phyloP scores from a whole-genome alignment of 1,140 invertebrate genomes.

The Cecropterus lyciades region DNA sequence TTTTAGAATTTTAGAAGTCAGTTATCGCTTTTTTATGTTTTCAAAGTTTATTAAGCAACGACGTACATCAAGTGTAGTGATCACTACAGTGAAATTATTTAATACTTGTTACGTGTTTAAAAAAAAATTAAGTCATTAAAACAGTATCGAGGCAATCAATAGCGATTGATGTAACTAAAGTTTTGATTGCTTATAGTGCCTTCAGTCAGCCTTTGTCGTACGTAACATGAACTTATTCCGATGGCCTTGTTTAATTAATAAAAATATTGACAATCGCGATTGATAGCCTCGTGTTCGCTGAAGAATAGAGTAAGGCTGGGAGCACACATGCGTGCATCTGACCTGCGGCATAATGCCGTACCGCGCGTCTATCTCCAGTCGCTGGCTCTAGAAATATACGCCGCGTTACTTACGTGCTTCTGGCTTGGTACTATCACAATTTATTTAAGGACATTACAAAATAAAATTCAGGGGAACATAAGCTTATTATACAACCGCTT shows the following conservation, averaged over 20 bases:
- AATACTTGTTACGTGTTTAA: constrained; percentile 22
- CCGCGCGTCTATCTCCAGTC: constrained; percentile 96
- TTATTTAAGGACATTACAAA: neutral
- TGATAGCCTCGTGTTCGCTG: neutral
- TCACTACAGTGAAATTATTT: constrained; percentile 18
- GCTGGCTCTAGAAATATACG: constrained; percentile 92
- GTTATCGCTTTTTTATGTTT: neutral
- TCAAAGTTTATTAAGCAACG: constrained; percentile 15
- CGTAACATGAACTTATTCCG: too few relatives aligned
- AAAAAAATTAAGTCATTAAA: neutral
- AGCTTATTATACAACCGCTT: neutral
- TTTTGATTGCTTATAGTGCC: too few relatives aligned
- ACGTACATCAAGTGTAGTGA: constrained; percentile 22
- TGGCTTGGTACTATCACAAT: neutral
- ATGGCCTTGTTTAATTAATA: too few relatives aligned
- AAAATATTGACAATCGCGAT: constrained; percentile 4
- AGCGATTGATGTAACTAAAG: too few relatives aligned
- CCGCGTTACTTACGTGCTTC: constrained; percentile 36
- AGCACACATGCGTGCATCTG: constrained; percentile 78
- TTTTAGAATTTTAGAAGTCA: constrained; percentile 8
- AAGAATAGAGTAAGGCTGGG: constrained; percentile 44
- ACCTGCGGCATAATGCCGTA: constrained; percentile 91
- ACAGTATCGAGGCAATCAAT: neutral
- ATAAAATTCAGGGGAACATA: neutral
- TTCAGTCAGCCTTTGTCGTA: too few relatives aligned